Evolutionary conservation across 1,140 invertebrate species (phyloP), one percentile per base, ranked within the genome.

Genomic region (Sarcophaga peregrina): DNA sequence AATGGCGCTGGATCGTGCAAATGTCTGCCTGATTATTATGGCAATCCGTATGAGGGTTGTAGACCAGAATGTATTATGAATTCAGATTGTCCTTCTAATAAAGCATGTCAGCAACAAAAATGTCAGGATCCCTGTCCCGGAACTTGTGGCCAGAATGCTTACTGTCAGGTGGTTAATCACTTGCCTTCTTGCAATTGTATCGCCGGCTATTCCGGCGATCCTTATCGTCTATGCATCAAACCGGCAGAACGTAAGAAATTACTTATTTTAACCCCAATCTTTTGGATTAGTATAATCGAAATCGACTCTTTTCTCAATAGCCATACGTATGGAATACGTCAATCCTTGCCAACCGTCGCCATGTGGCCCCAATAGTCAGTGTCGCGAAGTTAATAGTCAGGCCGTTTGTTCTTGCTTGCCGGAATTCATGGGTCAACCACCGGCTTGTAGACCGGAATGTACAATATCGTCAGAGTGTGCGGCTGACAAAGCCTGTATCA

Each of bases 41-140:
- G 95, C 68, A 95, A 96, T 91, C 95, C 95, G 5, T 95, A 95
- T 85, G 93, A 94, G 86, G 94, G 94, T 17, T 96, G 95, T 88
- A 91, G 94, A 86, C 93, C 94, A 6, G 94, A 94, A 87, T 95
- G 94, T 86, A 87, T 93, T 6, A 87, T 93, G 0, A 93, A 94
- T 86, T 92, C 92, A 5, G 94, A 95, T 85, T 95, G 95, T 86
- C 91, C 94, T 9, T 92, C 94, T 17, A 94, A 94, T 86, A 93
- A 91, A 85, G 94, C 94, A 17, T 95, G 95, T 86, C 92, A 94
- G 80, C 91, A 93, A 85, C 92, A 93, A 84, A 95, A 94, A 87
- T 96, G 95, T 86, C 91, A 93, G 81, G 93, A 95, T 89, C 95
- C 95, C 13, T 96, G 95, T 86, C 93, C 93, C 5, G 94, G 94